Conservation (phyloP, 2,113 vertebrate genomes). For the Ondatra zibethicus region DNA sequence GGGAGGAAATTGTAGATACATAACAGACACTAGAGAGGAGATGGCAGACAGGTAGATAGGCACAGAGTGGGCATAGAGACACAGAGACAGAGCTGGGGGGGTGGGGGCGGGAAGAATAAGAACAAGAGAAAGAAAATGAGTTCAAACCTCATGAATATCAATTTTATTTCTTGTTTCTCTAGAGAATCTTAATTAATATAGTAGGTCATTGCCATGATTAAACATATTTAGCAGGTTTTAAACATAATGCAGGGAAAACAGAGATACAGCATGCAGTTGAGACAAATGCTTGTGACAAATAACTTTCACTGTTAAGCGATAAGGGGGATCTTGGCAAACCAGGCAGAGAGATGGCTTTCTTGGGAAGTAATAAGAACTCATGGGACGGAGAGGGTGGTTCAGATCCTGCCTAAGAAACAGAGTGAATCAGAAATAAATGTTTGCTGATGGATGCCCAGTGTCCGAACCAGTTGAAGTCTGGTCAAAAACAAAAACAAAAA, state of each 20-base stretch:
- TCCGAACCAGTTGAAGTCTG: background rate
- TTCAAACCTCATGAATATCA: background rate
- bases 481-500: too few species aligned
- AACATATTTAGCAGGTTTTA: background rate
- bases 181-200: background rate
- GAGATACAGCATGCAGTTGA: background rate
- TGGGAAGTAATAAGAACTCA: too few species aligned
- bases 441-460: fast-evolving
- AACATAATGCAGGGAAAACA: background rate
- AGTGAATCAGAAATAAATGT: background rate
- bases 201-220: background rate
- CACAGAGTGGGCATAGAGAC: background rate
- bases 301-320: background rate
- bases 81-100: background rate
- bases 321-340: too few species aligned
- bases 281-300: background rate
- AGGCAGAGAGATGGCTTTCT: background rate
- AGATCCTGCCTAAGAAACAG: background rate
- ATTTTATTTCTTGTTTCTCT: background rate
- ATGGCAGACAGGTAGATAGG: background rate
- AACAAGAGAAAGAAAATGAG: background rate
- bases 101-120: background rate
- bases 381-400: background rate
- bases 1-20: background rate
- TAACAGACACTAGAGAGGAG: too few species aligned